Conservation (phyloP, 2,797 vertebrate genomes). For the Nannoperca australis region DNA sequence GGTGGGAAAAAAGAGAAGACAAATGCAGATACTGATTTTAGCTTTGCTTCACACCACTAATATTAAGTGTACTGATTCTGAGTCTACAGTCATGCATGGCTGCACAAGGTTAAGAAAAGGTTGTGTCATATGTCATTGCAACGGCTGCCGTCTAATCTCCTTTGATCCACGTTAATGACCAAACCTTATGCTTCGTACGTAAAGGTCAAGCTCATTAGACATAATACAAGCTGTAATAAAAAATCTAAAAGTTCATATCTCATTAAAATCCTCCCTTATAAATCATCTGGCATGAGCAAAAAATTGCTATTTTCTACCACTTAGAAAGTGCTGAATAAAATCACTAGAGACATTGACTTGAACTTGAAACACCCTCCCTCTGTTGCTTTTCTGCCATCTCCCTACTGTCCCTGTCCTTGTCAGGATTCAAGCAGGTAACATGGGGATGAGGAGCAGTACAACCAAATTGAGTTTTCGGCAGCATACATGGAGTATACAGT, state of each 20-base stretch:
- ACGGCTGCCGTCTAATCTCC: conserved; percentile 42
- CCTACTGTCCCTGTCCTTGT: conserved; percentile 39
- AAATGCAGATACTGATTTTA: conserved; percentile 20
- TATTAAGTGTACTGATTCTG: conserved; percentile 39
- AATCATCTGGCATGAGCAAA: conserved; percentile 10
- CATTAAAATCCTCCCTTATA: conserved; percentile 19
- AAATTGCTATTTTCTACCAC: conserved; percentile 13
- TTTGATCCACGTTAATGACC: conserved; percentile 54
- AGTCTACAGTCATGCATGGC: conserved; percentile 46
- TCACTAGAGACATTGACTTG: conserved; percentile 28
- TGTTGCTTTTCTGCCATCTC: conserved; percentile 33
- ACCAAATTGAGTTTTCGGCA: conserved; percentile 63
- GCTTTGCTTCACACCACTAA: conserved; percentile 18
- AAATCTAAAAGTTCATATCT: conserved; percentile 23
- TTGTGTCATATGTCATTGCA: conserved; percentile 60
- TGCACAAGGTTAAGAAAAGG: conserved; percentile 65
- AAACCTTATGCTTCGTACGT: conserved; percentile 31
- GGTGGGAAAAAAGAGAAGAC: background rate
- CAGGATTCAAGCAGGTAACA: conserved; percentile 65
- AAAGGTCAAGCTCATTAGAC: conserved; percentile 62
- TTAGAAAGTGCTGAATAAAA: conserved; percentile 32
- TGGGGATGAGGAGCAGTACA: conserved; percentile 50
- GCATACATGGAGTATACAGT: conserved; percentile 63
- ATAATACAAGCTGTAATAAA: conserved; percentile 23
- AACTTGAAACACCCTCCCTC: conserved; percentile 51